Evolutionary conservation across 2,797 vertebrate species (phyloP).

Genomic region (Galaxias olidus): DNA sequence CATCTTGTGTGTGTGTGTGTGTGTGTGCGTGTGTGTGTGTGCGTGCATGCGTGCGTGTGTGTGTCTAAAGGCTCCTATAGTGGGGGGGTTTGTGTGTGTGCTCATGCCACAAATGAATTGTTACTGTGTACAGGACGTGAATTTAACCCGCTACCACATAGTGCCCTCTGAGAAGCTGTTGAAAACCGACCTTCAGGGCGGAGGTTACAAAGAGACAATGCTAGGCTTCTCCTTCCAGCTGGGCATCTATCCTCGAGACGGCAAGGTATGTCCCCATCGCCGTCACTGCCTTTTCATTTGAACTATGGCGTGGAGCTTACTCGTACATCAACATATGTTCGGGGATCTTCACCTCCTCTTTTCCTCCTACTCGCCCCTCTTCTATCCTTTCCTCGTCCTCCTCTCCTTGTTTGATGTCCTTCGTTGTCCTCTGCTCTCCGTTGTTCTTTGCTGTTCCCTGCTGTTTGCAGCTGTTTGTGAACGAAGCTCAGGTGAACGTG

Average conservation of each 20-base stretch:
- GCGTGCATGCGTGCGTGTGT: neutral
- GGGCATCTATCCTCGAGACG: neutral
- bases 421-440: neutral
- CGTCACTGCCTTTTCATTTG: neutral
- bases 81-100: neutral
- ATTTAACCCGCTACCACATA: constrained; percentile 82
- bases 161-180: constrained; percentile 80
- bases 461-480: constrained; percentile 82
- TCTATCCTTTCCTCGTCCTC: constrained; percentile 10
- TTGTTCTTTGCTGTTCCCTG: neutral
- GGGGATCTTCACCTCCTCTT: neutral
- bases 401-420: constrained; percentile 9
- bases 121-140: constrained; percentile 72
- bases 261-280: neutral
- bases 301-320: neutral
- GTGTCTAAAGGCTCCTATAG: neutral
- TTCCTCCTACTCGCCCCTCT: neutral
- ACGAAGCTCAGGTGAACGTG: constrained; percentile 80
- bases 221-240: constrained; percentile 70
- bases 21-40: neutral
- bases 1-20: neutral
- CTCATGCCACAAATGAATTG: neutral
- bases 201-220: constrained; percentile 87
- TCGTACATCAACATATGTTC: neutral
- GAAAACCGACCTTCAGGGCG: constrained; percentile 77